phyloP scores from a whole-genome alignment of 1,140 invertebrate genomes.

The Prorops nasuta region DNA sequence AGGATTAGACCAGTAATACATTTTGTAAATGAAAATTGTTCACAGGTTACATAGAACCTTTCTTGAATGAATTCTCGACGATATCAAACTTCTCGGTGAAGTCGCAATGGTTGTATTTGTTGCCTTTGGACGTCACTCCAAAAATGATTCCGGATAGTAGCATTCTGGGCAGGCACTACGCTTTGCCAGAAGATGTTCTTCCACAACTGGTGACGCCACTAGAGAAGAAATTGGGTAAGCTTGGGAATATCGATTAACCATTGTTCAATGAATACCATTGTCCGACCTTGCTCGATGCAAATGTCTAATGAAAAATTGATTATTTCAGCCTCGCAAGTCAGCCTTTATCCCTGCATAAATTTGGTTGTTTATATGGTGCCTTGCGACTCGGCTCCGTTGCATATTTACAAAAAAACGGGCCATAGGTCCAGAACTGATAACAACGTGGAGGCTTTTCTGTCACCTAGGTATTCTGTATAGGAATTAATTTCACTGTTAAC shows the following conservation, averaged over 20 bases:
- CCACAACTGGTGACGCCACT: conserved; percentile 76
- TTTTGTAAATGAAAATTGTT: too few species aligned
- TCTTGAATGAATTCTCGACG: conserved; percentile 65
- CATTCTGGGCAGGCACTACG: conserved; percentile 59
- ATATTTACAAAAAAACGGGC: conserved; percentile 63
- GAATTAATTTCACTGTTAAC: not conserved
- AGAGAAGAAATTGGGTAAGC: conserved; percentile 76
- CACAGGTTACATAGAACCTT: conserved; percentile 72
- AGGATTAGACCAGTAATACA: too few species aligned
- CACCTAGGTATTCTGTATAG: conserved; percentile 58
- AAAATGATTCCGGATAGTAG: conserved; percentile 58
- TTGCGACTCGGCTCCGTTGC: conserved; percentile 71
- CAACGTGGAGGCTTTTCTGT: conserved; percentile 61
- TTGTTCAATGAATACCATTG: too few species aligned
- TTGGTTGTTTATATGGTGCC: conserved; percentile 80
- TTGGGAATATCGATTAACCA: too few species aligned
- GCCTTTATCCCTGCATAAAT: conserved; percentile 78
- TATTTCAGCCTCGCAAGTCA: conserved; percentile 72
- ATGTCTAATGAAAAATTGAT: conserved; percentile 11
- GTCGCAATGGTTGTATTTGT: conserved; percentile 84
- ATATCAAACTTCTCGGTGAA: conserved; percentile 77
- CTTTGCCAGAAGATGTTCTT: conserved; percentile 64
- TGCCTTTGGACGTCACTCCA: conserved; percentile 71
- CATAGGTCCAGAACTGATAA: conserved; percentile 32
- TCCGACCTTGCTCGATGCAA: too few species aligned